Evolutionary conservation across 2,888 invertebrate species (phyloP), one percentile per base, ranked within the genome.

Genomic region (Tricholauxania praeusta): DNA sequence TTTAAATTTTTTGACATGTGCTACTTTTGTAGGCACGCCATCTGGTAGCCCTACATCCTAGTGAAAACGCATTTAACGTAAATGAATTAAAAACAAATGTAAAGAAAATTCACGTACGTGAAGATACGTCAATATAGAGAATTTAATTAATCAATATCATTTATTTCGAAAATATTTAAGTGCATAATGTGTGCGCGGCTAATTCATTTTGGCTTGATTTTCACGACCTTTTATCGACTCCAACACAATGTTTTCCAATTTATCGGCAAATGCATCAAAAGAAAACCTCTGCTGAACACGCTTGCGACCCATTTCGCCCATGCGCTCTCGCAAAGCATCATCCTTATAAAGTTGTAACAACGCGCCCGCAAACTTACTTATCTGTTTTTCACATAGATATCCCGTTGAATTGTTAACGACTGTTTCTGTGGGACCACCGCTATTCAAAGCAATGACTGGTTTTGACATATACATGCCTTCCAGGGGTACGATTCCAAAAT

Each of bases 401-500:
- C 97, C 97, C 0, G 96, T 96, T 0, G 91, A 89, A 67, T 91
- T 91, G 88, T 96, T 89, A 1, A 87, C 86, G 64, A 99, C 90
- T 0, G 99, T 98, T 87, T 99, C 99, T 1, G 92, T 92, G 0
- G 99, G 99, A 0, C 99, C 99, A 39, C 99, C 99, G 81, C 95
- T 96, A 82, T 96, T 94, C 0, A 96, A 93, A 0, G 99, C 99
- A 78, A 99, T 92, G 0, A 99, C 98, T 6, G 99, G 98, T 82
- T 96, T 95, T 5, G 91, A 90, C 84, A 93, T 92, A 84, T 96
- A 96, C 99, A 99, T 99, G 0, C 98, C 98, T 89, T 99, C 99
- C 70, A 99, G 89, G 0, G 99, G 99, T 12, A 99, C 99, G 81
- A 99, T 99, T 7, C 99, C 99, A 89, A 99, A 89, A 88, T 99